A percentile compares a stretch with the other conserved stretches of the same genome.
Conservation (phyloP, 1,140 invertebrate genomes). For the Caenorhabditis tropicalis region DNA sequence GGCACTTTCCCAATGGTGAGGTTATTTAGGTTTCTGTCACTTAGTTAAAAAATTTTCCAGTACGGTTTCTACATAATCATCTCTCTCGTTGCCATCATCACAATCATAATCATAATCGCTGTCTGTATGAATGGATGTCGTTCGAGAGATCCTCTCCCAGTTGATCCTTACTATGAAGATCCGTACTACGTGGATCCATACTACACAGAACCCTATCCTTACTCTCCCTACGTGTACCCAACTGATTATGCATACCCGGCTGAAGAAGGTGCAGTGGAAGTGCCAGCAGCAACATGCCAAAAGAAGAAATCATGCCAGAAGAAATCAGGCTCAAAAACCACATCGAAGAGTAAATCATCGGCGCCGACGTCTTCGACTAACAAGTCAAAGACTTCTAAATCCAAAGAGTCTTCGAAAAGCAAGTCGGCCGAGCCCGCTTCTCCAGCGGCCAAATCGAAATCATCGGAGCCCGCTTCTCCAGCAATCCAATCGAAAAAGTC, state of each 20-base stretch:
- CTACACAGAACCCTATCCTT: background rate
- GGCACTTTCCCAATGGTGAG: background rate
- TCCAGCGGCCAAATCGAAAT: background rate
- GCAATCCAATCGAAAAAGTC: background rate
- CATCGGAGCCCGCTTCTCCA: background rate
- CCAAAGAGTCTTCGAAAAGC: background rate
- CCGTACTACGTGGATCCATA: background rate
- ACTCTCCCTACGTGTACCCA: background rate
- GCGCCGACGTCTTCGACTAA: background rate
- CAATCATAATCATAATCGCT: background rate
- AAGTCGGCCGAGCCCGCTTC: background rate
- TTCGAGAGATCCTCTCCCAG: background rate
- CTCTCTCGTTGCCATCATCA: background rate
- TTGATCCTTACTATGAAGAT: background rate
- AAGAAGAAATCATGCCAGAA: too few relatives aligned
- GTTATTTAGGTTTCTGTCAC: too few relatives aligned
- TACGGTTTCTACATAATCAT: slow-evolving; percentile 27
- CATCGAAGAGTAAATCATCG: background rate
- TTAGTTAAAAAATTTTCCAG: background rate
- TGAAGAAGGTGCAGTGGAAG: background rate
- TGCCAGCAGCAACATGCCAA: background rate
- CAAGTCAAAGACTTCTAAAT: background rate
- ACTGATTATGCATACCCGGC: background rate
- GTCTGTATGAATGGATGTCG: background rate
- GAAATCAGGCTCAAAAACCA: background rate